Conservation (phyloP, 2,888 invertebrate species). For the Biston stratarius region DNA sequence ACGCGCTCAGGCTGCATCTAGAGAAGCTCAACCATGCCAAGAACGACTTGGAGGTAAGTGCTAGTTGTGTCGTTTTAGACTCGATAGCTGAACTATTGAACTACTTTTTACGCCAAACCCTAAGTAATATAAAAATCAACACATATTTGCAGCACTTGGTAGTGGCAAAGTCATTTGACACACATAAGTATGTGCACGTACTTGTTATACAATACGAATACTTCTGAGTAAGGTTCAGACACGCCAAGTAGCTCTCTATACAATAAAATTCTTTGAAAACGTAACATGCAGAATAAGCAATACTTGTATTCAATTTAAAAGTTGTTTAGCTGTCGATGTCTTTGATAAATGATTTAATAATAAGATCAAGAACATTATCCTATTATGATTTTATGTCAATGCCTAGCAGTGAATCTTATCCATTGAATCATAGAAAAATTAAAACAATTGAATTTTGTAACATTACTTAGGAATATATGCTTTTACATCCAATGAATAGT, state of each 20-base stretch:
- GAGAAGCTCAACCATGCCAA: constrained; percentile 93
- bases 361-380: neutral
- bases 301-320: neutral
- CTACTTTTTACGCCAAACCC: neutral
- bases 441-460: neutral
- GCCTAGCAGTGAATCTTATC: constrained; percentile 12
- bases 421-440: constrained; percentile 1
- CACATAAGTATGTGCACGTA: too few species aligned
- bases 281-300: too few species aligned
- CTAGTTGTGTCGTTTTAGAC: constrained; percentile 6
- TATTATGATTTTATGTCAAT: constrained; percentile 4
- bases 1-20: constrained; percentile 93
- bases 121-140: too few species aligned
- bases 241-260: too few species aligned
- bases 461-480: neutral
- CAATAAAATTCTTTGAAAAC: too few species aligned
- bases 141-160: too few species aligned
- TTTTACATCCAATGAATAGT: neutral
- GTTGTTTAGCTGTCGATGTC: neutral
- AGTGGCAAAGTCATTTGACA: too few species aligned
- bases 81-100: neutral
- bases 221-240: too few species aligned
- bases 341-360: neutral
- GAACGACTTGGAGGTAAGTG: constrained; percentile 90
- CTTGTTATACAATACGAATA: too few species aligned